These are phyloP conservation scores for Tachyglossus aculeatus DNA, from an alignment of 2,797 vertebrate genomes.

Conservation along the genomic window DNA sequence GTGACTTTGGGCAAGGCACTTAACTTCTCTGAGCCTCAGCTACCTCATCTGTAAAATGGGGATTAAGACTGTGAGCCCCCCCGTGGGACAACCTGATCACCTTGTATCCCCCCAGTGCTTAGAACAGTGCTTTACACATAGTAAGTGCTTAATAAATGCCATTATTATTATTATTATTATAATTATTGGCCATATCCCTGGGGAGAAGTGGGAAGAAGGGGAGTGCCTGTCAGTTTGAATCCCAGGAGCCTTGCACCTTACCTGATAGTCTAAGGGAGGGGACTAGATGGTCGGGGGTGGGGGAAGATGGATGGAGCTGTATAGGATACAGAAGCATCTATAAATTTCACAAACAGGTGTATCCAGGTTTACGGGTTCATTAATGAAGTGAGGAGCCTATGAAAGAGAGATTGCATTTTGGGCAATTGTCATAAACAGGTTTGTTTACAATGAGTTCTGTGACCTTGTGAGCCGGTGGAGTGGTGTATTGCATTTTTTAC, in stretches of 20 bases:
- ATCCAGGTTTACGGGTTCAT: constrained; percentile 53
- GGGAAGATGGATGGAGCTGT: constrained; percentile 15
- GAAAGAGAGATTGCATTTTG: constrained; percentile 61
- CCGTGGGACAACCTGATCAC: no score
- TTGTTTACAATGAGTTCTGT: constrained; percentile 58
- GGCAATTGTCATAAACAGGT: constrained; percentile 61
- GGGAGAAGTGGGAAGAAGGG: not conserved
- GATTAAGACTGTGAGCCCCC: no score
- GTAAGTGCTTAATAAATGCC: no score
- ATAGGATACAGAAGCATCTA: constrained; percentile 24
- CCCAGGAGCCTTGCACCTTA: not conserved
- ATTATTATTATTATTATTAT: no score
- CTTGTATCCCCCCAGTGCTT: no score
- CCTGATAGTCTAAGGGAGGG: not conserved
- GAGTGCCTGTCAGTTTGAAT: not conserved
- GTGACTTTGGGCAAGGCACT: no score
- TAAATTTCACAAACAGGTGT: constrained; percentile 59
- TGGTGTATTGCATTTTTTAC: constrained; percentile 4
- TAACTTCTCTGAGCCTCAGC: no score
- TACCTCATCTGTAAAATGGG: no score
- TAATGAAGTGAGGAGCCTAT: constrained; percentile 62
- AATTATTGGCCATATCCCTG: not conserved
- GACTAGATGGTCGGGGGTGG: no score
- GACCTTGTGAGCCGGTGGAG: constrained; percentile 46
- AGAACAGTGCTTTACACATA: no score